Percentiles rank a stretch among this genome's conserved stretches.
Conservation (phyloP, 2,888 invertebrate genomes). For the Rhingia rostrata region DNA sequence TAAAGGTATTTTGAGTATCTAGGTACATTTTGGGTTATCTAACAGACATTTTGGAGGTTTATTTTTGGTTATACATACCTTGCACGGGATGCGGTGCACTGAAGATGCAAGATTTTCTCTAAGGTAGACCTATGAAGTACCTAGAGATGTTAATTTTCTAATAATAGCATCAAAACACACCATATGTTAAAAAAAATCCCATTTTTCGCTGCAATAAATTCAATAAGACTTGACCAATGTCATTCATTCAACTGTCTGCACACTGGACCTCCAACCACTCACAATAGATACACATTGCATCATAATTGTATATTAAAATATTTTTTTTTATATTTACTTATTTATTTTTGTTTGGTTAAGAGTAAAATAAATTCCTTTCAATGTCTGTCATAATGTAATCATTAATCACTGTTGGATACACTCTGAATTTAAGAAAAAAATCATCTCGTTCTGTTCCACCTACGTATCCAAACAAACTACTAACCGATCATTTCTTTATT, state of each 20-base stretch:
- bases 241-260: no score
- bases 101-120: neutral
- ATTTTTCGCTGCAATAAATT: no score
- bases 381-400: no score
- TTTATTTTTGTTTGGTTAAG: no score
- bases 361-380: no score
- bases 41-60: slow-evolving; percentile 59
- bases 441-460: neutral
- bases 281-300: no score
- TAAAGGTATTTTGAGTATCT: slow-evolving; percentile 1
- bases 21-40: slow-evolving; percentile 34
- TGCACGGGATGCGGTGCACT: slow-evolving; percentile 2
- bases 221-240: no score
- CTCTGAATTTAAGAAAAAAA: neutral
- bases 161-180: neutral
- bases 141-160: slow-evolving; percentile 5
- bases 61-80: slow-evolving; percentile 57
- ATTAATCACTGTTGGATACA: neutral
- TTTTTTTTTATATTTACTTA: no score
- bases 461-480: slow-evolving; percentile 1
- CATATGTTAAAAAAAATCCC: no score
- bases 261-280: no score
- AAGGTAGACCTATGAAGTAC: neutral
- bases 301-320: no score
- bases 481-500: no score